A percentile compares a stretch with the other conserved stretches of the same genome.
These are phyloP conservation scores for Listronotus bonariensis DNA, from an alignment of 1,140 invertebrate species.

Conservation along the genomic window DNA sequence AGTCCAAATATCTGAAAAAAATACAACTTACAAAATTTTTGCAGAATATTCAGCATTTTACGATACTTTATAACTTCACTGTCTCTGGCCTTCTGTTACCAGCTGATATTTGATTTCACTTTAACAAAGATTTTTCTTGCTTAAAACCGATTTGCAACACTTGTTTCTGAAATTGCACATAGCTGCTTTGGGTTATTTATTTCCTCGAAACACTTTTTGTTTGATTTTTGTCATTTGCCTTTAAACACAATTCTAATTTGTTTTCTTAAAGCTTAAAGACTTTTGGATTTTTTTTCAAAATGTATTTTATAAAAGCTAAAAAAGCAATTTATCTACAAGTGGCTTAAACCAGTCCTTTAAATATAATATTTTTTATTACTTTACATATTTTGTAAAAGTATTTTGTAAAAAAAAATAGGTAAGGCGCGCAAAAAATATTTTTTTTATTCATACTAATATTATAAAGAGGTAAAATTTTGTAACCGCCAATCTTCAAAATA, in stretches of 20 bases:
- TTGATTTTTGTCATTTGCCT: constrained; percentile 22
- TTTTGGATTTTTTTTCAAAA: too few relatives aligned
- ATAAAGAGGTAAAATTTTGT: too few relatives aligned
- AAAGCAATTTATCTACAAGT: too few relatives aligned
- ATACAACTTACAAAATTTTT: constrained; percentile 4
- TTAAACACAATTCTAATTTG: constrained; percentile 15
- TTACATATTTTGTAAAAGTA: too few relatives aligned
- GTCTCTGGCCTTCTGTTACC: constrained; percentile 28
- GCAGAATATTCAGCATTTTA: constrained; percentile 27
- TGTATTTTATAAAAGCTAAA: too few relatives aligned
- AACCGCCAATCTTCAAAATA: too few relatives aligned
- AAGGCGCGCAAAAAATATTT: too few relatives aligned
- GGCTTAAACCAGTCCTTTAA: too few relatives aligned
- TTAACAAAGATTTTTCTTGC: constrained; percentile 39
- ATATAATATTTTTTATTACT: too few relatives aligned
- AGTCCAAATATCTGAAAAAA: too few relatives aligned
- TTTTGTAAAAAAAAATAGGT: too few relatives aligned
- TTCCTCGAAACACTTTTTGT: constrained; percentile 26
- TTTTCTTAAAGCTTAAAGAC: not conserved
- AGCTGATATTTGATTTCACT: constrained; percentile 36
- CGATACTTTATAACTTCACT: constrained; percentile 25
- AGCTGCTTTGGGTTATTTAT: constrained; percentile 33
- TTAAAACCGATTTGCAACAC: constrained; percentile 32
- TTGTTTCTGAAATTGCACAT: constrained; percentile 35
- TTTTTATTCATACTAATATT: too few relatives aligned